phyloP scores from a whole-genome alignment of 1,140 invertebrate species.

The Cheumatopsyche charites region DNA sequence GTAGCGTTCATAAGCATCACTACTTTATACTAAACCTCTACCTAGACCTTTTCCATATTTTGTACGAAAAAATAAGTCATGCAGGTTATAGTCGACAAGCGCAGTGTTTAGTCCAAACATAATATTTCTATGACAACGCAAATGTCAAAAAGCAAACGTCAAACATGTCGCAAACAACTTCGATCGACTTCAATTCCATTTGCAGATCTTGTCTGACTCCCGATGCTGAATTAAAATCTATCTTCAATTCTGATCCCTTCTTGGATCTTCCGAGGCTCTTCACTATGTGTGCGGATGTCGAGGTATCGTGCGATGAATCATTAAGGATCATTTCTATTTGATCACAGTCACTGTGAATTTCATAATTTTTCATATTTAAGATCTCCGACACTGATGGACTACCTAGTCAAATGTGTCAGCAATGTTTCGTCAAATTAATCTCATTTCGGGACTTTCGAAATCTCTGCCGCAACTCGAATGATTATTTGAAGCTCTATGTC shows the following conservation, averaged over 20 bases:
- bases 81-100: too few relatives aligned
- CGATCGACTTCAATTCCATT: background rate
- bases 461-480: background rate
- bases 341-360: background rate
- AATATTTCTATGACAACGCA: too few relatives aligned
- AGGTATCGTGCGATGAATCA: background rate
- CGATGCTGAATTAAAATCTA: background rate
- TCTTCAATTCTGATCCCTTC: background rate
- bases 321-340: background rate
- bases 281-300: background rate
- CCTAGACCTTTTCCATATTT: too few relatives aligned
- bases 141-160: too few relatives aligned
- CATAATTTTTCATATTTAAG: background rate
- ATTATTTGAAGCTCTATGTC: background rate
- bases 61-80: too few relatives aligned
- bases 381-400: background rate
- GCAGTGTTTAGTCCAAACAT: too few relatives aligned
- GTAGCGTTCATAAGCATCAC: too few relatives aligned
- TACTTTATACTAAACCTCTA: too few relatives aligned
- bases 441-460: background rate
- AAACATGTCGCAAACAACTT: too few relatives aligned
- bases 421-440: background rate
- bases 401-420: background rate
- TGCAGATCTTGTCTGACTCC: background rate
- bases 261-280: background rate